Evolutionary conservation across 2,888 invertebrate genomes (phyloP).

Genomic region (Phlogophora meticulosa): DNA sequence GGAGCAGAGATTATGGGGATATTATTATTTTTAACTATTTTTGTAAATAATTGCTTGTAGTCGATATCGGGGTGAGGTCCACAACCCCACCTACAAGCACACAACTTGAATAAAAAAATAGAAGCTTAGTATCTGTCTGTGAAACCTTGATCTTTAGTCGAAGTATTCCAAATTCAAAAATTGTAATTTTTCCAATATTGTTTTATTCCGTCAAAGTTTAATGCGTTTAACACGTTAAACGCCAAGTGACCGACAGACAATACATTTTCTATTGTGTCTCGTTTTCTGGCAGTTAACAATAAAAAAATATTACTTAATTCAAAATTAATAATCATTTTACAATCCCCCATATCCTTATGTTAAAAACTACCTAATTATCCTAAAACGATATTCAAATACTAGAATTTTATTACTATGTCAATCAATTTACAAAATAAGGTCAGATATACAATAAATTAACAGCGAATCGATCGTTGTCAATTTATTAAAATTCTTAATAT

Average conservation of each 20-base stretch:
- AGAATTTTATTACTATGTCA: slow-evolving; percentile 39
- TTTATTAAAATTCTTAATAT: slow-evolving; percentile 32
- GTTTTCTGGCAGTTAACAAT: too few relatives aligned
- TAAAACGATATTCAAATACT: slow-evolving; percentile 15
- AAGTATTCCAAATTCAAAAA: neutral
- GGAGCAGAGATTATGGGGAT: neutral
- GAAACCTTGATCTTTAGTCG: neutral
- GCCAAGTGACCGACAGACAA: too few relatives aligned
- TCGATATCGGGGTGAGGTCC: too few relatives aligned
- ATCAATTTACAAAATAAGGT: slow-evolving; percentile 58
- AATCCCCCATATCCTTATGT: neutral
- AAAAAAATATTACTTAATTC: too few relatives aligned
- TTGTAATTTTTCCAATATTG: neutral
- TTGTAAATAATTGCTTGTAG: neutral
- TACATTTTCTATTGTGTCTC: too few relatives aligned
- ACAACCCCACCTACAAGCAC: too few relatives aligned
- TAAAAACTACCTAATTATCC: slow-evolving; percentile 16
- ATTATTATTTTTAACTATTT: neutral
- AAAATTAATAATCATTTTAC: neutral
- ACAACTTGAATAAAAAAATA: too few relatives aligned
- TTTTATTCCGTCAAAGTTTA: neutral
- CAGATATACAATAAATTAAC: slow-evolving; percentile 55
- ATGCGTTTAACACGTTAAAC: neutral
- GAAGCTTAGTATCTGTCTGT: neutral
- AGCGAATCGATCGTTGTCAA: slow-evolving; percentile 34